Base-by-base conservation (phyloP, 2,888 invertebrate genomes). In the Macrophya alboannulata region DNA sequence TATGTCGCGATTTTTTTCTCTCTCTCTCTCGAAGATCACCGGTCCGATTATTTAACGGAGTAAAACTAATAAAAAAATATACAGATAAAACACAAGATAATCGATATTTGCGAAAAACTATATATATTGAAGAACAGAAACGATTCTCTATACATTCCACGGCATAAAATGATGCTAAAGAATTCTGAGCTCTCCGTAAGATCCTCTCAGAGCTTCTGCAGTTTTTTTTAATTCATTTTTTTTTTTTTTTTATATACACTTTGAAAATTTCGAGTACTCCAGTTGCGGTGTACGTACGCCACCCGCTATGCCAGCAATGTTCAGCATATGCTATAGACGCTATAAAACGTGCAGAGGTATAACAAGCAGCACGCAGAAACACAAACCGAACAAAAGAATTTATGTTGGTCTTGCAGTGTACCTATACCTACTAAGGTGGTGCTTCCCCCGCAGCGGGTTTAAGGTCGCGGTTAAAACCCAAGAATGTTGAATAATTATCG, bases 301-400 rank as follows among this genome's bases (percentile, higher is more conserved):
- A 91, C 90, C 91, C 92, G 92, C 90, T 90, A 91, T 88, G 91
- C 89, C 87, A 89, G 87, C 89, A 85, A 89, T 91, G 90, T 90
- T 88, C 87, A 89, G 91, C 90, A 90, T 88, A 88, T 89, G 89
- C 89, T 87, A 87, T 85, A 86, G 76, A 76, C n/a, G 76, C 25
- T 51, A 72, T 9, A 55, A 72, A 72, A 43, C 43, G 65, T 65
- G 65, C 65, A 9, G 62, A 62, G n/a, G n/a, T 5, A 9, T 5
- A 9, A 9, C 2, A 5, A 9, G 37, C 72, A 48, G 77, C 84
- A 82, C 83, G 87, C 12, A 77, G n/a, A 77, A 77, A 77, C 31
- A 77, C 31, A 77, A 51, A 77, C 48, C 51, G 25, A 31, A 31
- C n/a, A 84, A 85, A 84, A 87, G 86, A 85, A 85, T 87, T 86